Base-by-base conservation (phyloP, 2,113 vertebrate species). In the Condylura cristata region DNA sequence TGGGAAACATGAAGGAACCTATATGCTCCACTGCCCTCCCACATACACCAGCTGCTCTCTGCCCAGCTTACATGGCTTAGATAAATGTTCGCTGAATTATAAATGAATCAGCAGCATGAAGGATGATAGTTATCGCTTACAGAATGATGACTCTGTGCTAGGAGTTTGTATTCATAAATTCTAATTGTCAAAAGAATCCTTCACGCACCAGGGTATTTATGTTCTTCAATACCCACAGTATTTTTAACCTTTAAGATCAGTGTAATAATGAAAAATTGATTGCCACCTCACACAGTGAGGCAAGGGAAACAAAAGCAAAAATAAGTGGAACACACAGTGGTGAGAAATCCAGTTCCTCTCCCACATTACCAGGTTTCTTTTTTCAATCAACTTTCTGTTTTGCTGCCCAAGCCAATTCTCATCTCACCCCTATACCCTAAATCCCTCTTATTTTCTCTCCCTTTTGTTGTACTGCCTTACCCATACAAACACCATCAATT, bases 41-140 rank as follows among this genome's bases (percentile, higher is more conserved):
- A 30, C 44, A 14, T n/a, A 60, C 1, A 32, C 68, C 86, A 94
- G 84, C 86, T 91, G 86, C 65, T 86, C 60, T 66, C 90, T 76
- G 76, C 34, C 70, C 32, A 46, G 80, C 30, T 37, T 90, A 44
- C 60, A 51, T 32, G 24, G 68, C 37, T 39, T 76, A 80, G 51
- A 82, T 41, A 86, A 95, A 71, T 44, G 89, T 37, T 81, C 70
- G 24, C 6, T 94, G 37, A 96, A 91, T 91, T 91, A 95, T 90
- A 85, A 30, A 90, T 91, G 78, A 81, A 37, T 63, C 56, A 46
- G 60, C 32, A 86, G 66, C 46, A 34, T 60, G 58, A 89, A 70
- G 41, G 89, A 66, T 71, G 51, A 66, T 18, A 79, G 85, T 83
- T 86, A 51, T 56, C 71, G 44, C 60, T 91, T 58, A 72, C 41